Conservation (phyloP, 2,113 vertebrate species). For the Cynoglossus semilaevis region DNA sequence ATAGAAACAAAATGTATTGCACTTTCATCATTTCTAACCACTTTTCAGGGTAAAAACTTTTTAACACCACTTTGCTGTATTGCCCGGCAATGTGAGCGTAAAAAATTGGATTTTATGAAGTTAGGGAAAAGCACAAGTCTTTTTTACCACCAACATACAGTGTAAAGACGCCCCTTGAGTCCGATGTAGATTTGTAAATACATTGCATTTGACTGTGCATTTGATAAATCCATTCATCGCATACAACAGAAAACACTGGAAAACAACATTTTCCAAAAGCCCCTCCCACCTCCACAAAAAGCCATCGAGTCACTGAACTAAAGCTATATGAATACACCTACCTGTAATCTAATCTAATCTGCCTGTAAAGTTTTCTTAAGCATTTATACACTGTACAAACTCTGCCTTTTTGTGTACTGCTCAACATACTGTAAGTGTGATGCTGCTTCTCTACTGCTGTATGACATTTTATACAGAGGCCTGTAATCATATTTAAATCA, state of each 20-base stretch:
- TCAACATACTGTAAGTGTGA: conserved; percentile 44
- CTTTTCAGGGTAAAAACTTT: conserved; percentile 2
- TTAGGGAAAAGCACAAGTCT: conserved; percentile 57
- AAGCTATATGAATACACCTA: conserved; percentile 23
- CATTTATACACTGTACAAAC: conserved; percentile 64
- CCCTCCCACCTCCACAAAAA: conserved; percentile 53
- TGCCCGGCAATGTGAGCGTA: conserved; percentile 3
- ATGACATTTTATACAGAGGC: conserved; percentile 68
- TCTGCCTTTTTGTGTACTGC: conserved; percentile 53
- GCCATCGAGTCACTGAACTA: conserved; percentile 37
- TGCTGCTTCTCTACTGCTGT: conserved; percentile 65
- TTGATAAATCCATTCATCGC: conserved; percentile 18
- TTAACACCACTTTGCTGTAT: conserved; percentile 9
- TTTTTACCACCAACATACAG: conserved; percentile 19
- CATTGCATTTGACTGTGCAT: conserved; percentile 22
- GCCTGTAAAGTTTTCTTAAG: conserved; percentile 52
- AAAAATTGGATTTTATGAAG: conserved; percentile 3
- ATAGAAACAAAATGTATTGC: conserved; percentile 17
- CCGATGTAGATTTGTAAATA: conserved; percentile 26
- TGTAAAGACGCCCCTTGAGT: conserved; percentile 16
- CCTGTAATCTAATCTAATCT: conserved; percentile 31
- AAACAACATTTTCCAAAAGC: conserved; percentile 47
- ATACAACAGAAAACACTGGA: conserved; percentile 3
- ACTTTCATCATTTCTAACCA: conserved; percentile 55
- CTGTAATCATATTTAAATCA: conserved; percentile 78